These are phyloP conservation scores for Sebastes ruberrimus DNA, from an alignment of 2,797 vertebrate genomes.

Conservation along the genomic window DNA sequence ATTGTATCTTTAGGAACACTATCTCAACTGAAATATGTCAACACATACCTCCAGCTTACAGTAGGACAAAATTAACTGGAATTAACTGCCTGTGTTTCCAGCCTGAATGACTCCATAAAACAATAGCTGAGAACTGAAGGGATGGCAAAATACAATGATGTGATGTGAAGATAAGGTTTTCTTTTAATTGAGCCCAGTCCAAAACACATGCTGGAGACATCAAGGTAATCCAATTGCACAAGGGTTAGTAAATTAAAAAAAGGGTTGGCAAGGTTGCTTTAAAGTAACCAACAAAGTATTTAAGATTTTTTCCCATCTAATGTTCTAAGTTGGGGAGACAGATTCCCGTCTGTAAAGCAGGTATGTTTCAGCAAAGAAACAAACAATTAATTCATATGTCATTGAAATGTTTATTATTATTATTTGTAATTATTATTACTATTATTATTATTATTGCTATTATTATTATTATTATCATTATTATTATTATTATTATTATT, in stretches of 20 bases:
- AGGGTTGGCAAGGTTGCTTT: conserved; percentile 21
- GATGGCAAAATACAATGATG: neutral
- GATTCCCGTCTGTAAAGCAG: conserved; percentile 21
- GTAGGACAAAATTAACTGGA: neutral
- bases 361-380: neutral
- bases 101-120: neutral
- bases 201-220: conserved; percentile 57
- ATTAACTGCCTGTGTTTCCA: neutral
- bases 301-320: neutral
- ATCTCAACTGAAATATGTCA: neutral
- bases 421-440: too few relatives aligned
- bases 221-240: conserved; percentile 45
- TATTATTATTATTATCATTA: too few relatives aligned
- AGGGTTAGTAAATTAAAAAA: conserved; percentile 50
- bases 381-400: too few relatives aligned
- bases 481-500: too few relatives aligned
- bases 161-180: conserved; percentile 39
- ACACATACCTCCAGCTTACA: neutral
- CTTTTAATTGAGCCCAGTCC: conserved; percentile 56
- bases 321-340: neutral
- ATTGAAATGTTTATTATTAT: too few relatives aligned
- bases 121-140: neutral
- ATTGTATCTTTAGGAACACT: neutral
- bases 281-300: neutral
- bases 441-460: too few relatives aligned